Conservation (phyloP, 2,888 invertebrate species). For the Clusia tigrina region DNA sequence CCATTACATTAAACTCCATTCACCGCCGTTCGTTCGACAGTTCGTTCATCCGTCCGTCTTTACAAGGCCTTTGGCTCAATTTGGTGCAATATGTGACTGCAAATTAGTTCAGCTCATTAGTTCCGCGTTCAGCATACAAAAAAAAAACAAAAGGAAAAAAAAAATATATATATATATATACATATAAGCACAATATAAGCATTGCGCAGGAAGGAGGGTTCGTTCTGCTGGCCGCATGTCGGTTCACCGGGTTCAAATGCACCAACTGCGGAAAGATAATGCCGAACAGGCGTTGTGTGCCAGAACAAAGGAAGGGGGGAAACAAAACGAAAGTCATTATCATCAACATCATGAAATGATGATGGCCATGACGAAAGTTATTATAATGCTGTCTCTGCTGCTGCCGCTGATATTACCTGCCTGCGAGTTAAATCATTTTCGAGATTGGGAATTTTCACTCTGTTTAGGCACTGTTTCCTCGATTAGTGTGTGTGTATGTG, state of each 20-base stretch:
- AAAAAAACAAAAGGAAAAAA: constrained; percentile 2
- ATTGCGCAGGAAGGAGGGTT: background rate
- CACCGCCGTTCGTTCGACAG: background rate
- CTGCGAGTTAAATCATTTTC: constrained; percentile 15
- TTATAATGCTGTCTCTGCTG: background rate
- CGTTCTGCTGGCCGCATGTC: constrained; percentile 1
- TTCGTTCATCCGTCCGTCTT: background rate
- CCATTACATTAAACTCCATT: too few relatives aligned
- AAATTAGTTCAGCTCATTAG: constrained; percentile 46
- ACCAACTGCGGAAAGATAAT: constrained; percentile 25
- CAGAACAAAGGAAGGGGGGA: background rate
- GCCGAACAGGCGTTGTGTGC: constrained; percentile 19
- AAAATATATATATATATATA: background rate
- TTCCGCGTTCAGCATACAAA: constrained; percentile 28
- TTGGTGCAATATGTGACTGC: constrained; percentile 25
- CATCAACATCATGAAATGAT: constrained; percentile 23
- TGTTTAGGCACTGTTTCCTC: too few relatives aligned
- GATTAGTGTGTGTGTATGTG: too few relatives aligned
- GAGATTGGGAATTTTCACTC: constrained; percentile 17
- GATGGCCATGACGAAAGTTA: constrained; percentile 20
- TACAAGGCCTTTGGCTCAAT: constrained; percentile 6
- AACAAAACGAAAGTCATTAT: constrained; percentile 5
- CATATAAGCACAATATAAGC: background rate
- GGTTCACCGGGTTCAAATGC: background rate
- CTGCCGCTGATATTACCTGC: constrained; percentile 11